These are phyloP conservation scores for Xestia xanthographa DNA, from an alignment of 2,888 invertebrate species.

Conservation along the genomic window DNA sequence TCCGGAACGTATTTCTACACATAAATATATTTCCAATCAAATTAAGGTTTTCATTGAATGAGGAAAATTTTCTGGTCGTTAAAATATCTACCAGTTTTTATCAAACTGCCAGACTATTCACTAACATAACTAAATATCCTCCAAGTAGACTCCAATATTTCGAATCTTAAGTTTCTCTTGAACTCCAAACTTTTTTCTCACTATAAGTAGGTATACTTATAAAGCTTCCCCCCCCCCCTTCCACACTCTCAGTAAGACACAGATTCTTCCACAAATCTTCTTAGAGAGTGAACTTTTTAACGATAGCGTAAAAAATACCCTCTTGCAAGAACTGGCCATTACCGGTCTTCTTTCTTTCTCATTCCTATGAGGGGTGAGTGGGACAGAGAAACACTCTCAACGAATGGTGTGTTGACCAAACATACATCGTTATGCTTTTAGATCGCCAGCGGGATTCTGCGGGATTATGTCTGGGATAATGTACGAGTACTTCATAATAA, in stretches of 20 bases:
- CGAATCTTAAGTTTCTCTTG: neutral
- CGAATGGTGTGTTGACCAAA: slow-evolving; percentile 74
- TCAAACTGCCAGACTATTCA: neutral
- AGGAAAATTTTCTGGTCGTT: neutral
- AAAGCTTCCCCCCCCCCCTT: neutral
- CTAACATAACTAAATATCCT: neutral
- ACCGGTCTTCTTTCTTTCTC: slow-evolving; percentile 36
- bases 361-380: neutral
- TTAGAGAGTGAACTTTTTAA: slow-evolving; percentile 73
- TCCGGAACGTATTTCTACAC: neutral
- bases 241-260: slow-evolving; percentile 9
- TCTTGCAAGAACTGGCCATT: slow-evolving; percentile 56
- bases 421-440: slow-evolving; percentile 81
- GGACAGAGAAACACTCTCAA: slow-evolving; percentile 59
- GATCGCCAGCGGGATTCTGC: slow-evolving; percentile 69
- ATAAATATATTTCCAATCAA: neutral
- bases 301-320: slow-evolving; percentile 67
- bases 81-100: neutral
- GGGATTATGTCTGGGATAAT: slow-evolving; percentile 69
- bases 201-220: neutral
- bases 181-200: slow-evolving; percentile 9
- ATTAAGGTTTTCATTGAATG: too few species aligned
- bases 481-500: slow-evolving; percentile 47
- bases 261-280: slow-evolving; percentile 66
- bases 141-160: neutral